Percentiles rank a stretch among this genome's conserved stretches.
Conservation (phyloP, 2,888 invertebrate species). For the Automeris io region DNA sequence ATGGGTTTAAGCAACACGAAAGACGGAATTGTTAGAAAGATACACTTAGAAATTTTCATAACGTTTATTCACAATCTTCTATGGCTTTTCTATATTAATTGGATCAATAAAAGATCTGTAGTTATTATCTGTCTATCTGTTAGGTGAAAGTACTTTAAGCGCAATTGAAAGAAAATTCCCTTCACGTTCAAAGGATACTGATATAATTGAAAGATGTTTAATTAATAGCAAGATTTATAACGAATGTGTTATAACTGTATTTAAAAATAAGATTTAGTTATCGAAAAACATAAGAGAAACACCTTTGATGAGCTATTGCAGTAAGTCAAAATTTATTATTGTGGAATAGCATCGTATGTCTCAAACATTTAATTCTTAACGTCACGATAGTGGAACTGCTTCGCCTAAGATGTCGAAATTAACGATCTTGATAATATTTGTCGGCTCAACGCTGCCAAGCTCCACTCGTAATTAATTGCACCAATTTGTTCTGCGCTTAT, state of each 20-base stretch:
- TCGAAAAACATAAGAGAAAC: too few relatives aligned
- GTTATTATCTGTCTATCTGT: too few relatives aligned
- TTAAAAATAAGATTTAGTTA: too few relatives aligned
- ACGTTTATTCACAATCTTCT: constrained; percentile 10
- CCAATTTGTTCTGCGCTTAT: constrained; percentile 73
- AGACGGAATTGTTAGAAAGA: constrained; percentile 45
- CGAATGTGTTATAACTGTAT: too few relatives aligned
- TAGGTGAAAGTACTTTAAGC: too few relatives aligned
- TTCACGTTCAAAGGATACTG: background rate
- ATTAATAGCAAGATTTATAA: too few relatives aligned
- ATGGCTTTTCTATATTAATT: too few relatives aligned
- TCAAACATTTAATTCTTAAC: constrained; percentile 46
- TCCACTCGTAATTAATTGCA: constrained; percentile 67
- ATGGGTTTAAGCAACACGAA: constrained; percentile 38
- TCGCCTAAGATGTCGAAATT: constrained; percentile 65
- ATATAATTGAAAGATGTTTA: background rate
- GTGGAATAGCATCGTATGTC: constrained; percentile 27
- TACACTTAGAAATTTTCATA: constrained; percentile 26
- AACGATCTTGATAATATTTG: constrained; percentile 76
- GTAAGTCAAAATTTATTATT: background rate
- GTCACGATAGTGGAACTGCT: constrained; percentile 36
- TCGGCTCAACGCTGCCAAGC: constrained; percentile 65
- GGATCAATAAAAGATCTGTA: too few relatives aligned
- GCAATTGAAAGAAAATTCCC: too few relatives aligned
- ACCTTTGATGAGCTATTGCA: background rate